A percentile compares a stretch with the other conserved stretches of the same genome.
These are phyloP conservation scores for Caretta caretta DNA, from an alignment of 2,113 vertebrate species.

Conservation along the genomic window DNA sequence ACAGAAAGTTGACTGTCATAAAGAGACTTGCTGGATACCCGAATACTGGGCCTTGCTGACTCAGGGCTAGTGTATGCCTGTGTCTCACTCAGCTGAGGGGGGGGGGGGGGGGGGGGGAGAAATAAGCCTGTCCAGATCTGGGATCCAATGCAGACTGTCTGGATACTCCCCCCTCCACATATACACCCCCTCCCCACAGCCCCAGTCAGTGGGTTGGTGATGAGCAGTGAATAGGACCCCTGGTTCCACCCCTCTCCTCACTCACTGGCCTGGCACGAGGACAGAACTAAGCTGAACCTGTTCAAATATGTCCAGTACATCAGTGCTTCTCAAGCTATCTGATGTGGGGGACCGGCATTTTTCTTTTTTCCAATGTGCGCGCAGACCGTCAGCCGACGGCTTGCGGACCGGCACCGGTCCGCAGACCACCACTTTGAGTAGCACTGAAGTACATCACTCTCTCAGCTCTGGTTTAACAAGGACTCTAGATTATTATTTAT, in stretches of 20 bases:
- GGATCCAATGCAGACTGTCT: not conserved
- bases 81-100: not conserved
- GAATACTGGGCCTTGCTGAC: not conserved
- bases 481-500: not conserved
- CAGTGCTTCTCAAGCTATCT: no score
- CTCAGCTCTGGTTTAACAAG: not conserved
- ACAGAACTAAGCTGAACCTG: not conserved
- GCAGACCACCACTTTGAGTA: no score
- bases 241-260: not conserved
- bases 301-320: not conserved
- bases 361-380: no score
- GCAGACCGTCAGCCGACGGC: no score
- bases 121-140: not conserved
- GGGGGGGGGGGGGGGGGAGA: not conserved
- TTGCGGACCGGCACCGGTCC: no score
- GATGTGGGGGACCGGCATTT: no score
- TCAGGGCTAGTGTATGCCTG: not conserved
- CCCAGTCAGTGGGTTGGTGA: not conserved
- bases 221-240: not conserved
- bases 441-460: not conserved
- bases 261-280: not conserved
- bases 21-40: no score
- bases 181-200: not conserved
- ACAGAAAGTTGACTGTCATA: accelerated
- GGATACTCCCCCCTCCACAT: no score